Conservation (phyloP, 2,888 invertebrate species). For the Oscheius sp. region DNA sequence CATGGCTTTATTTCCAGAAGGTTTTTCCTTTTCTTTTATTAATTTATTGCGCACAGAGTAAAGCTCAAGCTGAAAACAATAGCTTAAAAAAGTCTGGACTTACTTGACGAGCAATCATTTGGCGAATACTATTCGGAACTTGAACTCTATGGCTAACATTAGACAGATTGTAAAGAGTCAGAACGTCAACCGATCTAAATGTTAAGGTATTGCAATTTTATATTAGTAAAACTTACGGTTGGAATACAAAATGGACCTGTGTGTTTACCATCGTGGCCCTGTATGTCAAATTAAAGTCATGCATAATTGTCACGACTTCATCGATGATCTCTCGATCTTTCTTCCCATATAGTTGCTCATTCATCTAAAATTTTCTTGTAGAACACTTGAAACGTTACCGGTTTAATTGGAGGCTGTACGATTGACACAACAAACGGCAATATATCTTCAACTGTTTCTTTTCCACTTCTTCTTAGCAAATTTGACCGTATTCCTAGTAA, state of each 20-base stretch:
- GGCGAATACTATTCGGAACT: slow-evolving; percentile 80
- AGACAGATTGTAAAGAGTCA: slow-evolving; percentile 74
- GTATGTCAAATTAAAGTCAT: slow-evolving; percentile 33
- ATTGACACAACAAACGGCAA: slow-evolving; percentile 44
- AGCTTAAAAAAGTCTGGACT: not conserved
- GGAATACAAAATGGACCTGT: slow-evolving; percentile 75
- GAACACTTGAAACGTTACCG: slow-evolving; percentile 28
- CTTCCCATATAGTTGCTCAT: slow-evolving; percentile 46
- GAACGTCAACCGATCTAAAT: slow-evolving; percentile 78
- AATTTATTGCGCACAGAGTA: slow-evolving; percentile 5
- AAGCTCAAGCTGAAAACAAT: slow-evolving; percentile 13
- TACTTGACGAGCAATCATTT: slow-evolving; percentile 78
- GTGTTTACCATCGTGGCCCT: slow-evolving; percentile 37
- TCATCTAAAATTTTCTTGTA: slow-evolving; percentile 41
- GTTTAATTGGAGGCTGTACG: slow-evolving; percentile 51
- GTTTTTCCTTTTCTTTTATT: not conserved
- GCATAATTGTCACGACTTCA: slow-evolving; percentile 1
- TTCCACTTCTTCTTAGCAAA: not conserved
- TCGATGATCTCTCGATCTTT: slow-evolving; percentile 32
- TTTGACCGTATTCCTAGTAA: not conserved
- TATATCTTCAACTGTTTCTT: slow-evolving; percentile 38
- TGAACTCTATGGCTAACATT: slow-evolving; percentile 46
- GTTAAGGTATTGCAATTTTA: not conserved
- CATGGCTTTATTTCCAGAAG: not conserved
- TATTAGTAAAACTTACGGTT: slow-evolving; percentile 76